Evolutionary conservation across 2,888 invertebrate species (phyloP).

Genomic region (Steromphala cineraria): DNA sequence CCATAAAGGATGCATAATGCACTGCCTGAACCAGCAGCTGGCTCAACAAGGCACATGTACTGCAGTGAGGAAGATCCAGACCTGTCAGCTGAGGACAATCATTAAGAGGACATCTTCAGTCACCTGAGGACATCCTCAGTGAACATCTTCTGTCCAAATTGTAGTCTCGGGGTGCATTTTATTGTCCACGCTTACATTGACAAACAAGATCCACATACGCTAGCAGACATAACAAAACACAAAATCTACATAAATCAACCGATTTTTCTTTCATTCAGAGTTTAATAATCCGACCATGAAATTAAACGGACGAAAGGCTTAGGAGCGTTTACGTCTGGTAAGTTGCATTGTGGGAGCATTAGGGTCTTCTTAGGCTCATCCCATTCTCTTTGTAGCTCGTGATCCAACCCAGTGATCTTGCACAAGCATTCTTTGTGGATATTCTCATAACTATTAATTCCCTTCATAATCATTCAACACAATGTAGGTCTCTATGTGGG

Average conservation of each 20-base stretch:
- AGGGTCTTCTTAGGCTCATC: background rate
- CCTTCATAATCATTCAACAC: background rate
- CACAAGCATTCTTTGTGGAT: background rate
- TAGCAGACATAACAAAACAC: background rate
- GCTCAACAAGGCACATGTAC: no score
- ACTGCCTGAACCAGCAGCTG: no score
- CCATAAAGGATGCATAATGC: no score
- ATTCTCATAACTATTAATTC: background rate
- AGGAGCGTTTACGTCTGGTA: background rate
- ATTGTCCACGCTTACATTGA: background rate
- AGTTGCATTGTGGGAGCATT: background rate
- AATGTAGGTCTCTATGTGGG: background rate
- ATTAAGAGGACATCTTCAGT: no score
- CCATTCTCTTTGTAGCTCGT: background rate
- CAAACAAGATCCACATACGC: background rate
- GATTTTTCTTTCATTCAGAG: background rate
- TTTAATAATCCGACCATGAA: constrained; percentile 2
- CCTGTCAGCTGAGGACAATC: no score
- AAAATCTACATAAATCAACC: background rate
- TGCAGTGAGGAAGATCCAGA: no score
- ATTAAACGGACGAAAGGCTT: background rate
- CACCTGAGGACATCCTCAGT: background rate
- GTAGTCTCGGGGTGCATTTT: background rate
- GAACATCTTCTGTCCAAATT: background rate
- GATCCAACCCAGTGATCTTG: background rate